Percentiles rank a stretch among this genome's conserved stretches.
Conservation (phyloP, 2,797 vertebrate species). For the Echiichthys vipera region DNA sequence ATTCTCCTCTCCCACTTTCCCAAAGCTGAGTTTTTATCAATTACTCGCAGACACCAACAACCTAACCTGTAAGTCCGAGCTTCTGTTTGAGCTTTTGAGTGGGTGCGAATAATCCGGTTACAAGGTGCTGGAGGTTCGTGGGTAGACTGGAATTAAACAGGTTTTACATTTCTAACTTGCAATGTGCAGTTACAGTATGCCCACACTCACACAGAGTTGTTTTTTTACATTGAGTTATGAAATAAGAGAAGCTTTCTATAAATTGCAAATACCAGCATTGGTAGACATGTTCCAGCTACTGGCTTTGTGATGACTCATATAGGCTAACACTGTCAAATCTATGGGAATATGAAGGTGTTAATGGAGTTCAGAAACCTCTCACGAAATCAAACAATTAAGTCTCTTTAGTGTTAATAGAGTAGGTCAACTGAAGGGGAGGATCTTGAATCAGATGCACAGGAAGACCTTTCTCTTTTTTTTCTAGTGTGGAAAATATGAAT, state of each 20-base stretch:
- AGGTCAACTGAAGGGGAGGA: neutral
- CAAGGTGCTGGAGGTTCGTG: constrained; percentile 24
- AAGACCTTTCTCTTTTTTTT: neutral
- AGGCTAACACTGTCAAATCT: neutral
- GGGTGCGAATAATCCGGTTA: constrained; percentile 54
- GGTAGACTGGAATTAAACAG: constrained; percentile 45
- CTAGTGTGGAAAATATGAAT: constrained; percentile 28
- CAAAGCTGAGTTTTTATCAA: constrained; percentile 41
- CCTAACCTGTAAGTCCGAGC: constrained; percentile 27
- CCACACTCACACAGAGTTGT: neutral
- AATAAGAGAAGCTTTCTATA: neutral
- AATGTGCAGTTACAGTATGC: neutral
- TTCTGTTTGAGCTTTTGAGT: constrained; percentile 27
- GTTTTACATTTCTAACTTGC: constrained; percentile 26
- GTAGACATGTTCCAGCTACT: neutral
- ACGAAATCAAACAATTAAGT: neutral
- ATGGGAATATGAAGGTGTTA: neutral
- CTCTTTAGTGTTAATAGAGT: neutral
- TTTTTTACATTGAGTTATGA: neutral
- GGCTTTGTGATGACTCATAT: constrained; percentile 3
- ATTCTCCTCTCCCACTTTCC: constrained; percentile 7
- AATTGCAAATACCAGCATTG: constrained; percentile 6
- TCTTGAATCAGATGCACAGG: neutral
- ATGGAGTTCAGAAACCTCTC: neutral
- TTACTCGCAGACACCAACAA: constrained; percentile 42